Base-by-base conservation (phyloP, 2,888 invertebrate genomes). In the Eupithecia centaureata region DNA sequence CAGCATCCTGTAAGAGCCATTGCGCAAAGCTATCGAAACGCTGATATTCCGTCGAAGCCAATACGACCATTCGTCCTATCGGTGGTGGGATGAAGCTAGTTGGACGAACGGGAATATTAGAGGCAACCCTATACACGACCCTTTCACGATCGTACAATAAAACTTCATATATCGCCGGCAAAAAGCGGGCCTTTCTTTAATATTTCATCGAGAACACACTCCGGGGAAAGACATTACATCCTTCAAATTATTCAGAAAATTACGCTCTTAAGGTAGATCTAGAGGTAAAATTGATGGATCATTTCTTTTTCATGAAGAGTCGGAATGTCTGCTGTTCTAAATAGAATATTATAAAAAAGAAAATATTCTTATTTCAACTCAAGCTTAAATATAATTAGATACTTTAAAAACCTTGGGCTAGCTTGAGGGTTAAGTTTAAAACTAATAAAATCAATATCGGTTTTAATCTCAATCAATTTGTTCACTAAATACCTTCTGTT, bases 201-300 rank as follows among this genome's bases (percentile, higher is more conserved):
- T 81, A 80, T 81, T 80, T 76, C 73, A 80, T 76, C 67, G 62
- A 60, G 73, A 76, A 47, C 67, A 64, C 58, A 25, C 77, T 59
- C 72, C 57, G 22, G 73, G 73, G 67, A 54, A 33, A 52, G 47
- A 52, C 27, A 63, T 38, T 32, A 8, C n/a, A n/a, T n/a, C 22
- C 47, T 70, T 63, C 60, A 61, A 68, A 68, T 67, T 68, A 72
- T 72, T 69, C 58, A 28, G 33, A 57, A 70, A 75, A 72, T 65
- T 68, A 67, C 63, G 35, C 42, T 65, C 27, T 42, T 54, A 60
- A 65, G 28, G 32, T 57, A 18, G 15, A 5, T n/a, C 22, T 12
- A 22, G 22, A 4, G 47, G 47, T 22, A 47, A 47, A 47, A 47
- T 47, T 47, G 22, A 42, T 42, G 18, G 18, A 18, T 42, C 38